Evolutionary conservation across 2,113 vertebrate genomes (phyloP), one percentile per base, ranked within the genome.

Genomic region (Phylloscopus whistleri): DNA sequence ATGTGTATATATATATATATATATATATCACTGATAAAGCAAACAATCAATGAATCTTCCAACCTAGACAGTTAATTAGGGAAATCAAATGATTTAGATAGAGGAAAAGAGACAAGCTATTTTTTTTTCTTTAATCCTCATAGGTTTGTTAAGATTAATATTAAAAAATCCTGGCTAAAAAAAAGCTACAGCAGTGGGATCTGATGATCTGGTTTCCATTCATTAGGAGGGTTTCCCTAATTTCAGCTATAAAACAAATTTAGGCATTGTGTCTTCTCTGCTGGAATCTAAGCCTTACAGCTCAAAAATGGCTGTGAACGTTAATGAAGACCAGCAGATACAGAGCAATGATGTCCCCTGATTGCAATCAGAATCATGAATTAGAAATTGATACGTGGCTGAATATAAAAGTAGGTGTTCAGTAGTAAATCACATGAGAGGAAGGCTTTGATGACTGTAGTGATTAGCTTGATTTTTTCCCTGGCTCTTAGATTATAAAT

Each of bases 301-400:
- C 56, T 93, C 56, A 58, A 72, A 92, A 90, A 20, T 18, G 76
- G 18, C 35, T 74, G 62, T 77, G 92, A 94, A 28, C 55, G 14
- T 76, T 92, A 93, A 85, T 74, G 90, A 90, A 91, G 76, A 93
- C 43, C 67, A 88, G 85, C 59, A 81, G 69, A 96, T 52, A 91
- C 5, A 91, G 68, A 89, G 26, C 58, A 70, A 44, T 56, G 70
- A 76, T 87, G 69, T 60, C 53, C 60, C 35, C 68, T 97, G 96
- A 97, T 96, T 97, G 96, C 92, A 96, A 96, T 97, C 95, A 97
- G 89, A 79, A 72, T 63, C 9, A 56, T 77, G 79, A 95, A 79
- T 83, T 84, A 91, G 89, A 89, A 93, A 76, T 72, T 94, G 70
- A 89, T 91, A 72, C 68, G 26, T 48, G 52, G 48, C 48, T 59